phyloP scores from a whole-genome alignment of 2,888 invertebrate genomes.

The Panopea generosa region DNA sequence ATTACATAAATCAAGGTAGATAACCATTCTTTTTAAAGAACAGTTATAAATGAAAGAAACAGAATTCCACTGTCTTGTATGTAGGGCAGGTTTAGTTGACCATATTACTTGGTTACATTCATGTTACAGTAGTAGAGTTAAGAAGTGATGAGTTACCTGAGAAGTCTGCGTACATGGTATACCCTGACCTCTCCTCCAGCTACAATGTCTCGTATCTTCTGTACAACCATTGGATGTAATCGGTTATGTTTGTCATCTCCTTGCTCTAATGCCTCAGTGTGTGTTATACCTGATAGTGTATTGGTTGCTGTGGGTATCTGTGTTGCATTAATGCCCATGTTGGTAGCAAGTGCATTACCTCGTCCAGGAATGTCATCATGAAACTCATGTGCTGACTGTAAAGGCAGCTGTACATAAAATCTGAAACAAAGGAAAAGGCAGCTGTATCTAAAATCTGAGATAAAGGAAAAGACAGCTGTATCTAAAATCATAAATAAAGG shows the following conservation, averaged over 20 bases:
- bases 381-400: constrained; percentile 84
- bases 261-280: constrained; percentile 19
- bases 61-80: too few relatives aligned
- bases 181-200: constrained; percentile 81
- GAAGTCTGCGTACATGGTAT: constrained; percentile 81
- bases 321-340: background rate
- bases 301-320: constrained; percentile 1
- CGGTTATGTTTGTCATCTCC: constrained; percentile 37
- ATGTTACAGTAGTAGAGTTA: too few relatives aligned
- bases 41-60: too few relatives aligned
- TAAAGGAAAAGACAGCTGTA: too few relatives aligned
- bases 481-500: too few relatives aligned
- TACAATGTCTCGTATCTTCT: constrained; percentile 83
- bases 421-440: constrained; percentile 66
- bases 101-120: too few relatives aligned
- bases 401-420: constrained; percentile 84
- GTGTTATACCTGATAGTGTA: constrained; percentile 4
- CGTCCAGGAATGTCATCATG: constrained; percentile 70
- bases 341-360: constrained; percentile 1
- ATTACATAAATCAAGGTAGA: too few relatives aligned
- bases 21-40: too few relatives aligned
- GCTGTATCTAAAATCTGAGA: too few relatives aligned
- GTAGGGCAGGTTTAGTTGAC: too few relatives aligned
- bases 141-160: constrained; percentile 72
- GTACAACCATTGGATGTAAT: constrained; percentile 80